phyloP scores from a whole-genome alignment of 2,888 invertebrate species.

The Byasa hedistus region DNA sequence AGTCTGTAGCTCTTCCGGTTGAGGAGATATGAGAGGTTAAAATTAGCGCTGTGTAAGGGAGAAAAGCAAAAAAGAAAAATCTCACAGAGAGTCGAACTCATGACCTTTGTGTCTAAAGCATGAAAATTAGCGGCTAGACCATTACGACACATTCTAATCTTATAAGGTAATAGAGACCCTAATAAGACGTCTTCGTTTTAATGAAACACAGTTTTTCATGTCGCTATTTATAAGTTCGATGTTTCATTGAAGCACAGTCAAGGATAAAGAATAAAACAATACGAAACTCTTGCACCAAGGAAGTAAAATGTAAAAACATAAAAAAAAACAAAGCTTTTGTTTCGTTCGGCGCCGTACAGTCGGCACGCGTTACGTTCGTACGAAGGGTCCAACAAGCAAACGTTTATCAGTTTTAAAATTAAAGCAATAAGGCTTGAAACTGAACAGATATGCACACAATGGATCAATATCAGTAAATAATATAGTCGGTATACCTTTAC shows the following conservation, averaged over 20 bases:
- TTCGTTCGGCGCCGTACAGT: conserved; percentile 40
- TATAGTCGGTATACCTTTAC: conserved; percentile 19
- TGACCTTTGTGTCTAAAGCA: no score
- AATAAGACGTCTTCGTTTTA: not conserved
- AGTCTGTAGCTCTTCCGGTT: no score
- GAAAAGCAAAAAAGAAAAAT: no score
- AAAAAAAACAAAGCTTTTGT: conserved; percentile 35
- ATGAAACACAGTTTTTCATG: not conserved
- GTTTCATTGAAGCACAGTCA: not conserved
- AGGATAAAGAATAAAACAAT: not conserved
- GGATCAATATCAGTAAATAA: conserved; percentile 27
- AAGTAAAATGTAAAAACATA: conserved; percentile 29
- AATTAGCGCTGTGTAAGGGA: no score
- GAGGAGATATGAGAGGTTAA: no score
- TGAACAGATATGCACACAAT: not conserved
- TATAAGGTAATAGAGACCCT: no score
- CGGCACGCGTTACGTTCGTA: conserved; percentile 35
- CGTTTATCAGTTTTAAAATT: conserved; percentile 8
- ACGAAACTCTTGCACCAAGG: not conserved
- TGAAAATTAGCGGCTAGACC: no score
- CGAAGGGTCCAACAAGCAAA: conserved; percentile 12
- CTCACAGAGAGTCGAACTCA: no score
- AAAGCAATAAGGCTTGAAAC: conserved; percentile 14
- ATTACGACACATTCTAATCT: no score
- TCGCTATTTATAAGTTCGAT: not conserved